A percentile compares a stretch with the other conserved stretches of the same genome.
Evolutionary conservation across 2,888 invertebrate species (phyloP).

Genomic region (Didymodactylos carnosus): DNA sequence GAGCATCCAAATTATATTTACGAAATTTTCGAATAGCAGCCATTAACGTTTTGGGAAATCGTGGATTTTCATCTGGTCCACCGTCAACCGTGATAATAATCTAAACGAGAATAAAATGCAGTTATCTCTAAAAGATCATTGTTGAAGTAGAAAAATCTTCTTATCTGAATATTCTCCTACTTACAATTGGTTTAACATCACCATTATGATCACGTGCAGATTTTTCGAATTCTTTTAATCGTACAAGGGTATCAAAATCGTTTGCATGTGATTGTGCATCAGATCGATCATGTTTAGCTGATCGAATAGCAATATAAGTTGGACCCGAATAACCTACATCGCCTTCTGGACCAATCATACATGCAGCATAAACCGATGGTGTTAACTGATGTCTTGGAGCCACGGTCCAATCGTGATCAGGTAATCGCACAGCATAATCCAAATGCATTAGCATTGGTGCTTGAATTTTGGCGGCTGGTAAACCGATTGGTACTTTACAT

Average conservation of each 20-base stretch:
- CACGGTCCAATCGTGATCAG: constrained; percentile 17
- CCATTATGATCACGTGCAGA: neutral
- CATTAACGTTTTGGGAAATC: neutral
- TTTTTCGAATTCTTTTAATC: constrained; percentile 18
- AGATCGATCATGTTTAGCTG: neutral
- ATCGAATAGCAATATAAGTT: constrained; percentile 18
- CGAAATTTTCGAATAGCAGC: constrained; percentile 17
- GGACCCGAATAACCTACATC: constrained; percentile 29
- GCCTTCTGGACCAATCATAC: neutral
- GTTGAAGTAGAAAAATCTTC: constrained; percentile 21
- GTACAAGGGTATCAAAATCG: constrained; percentile 20
- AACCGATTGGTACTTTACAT: constrained; percentile 21
- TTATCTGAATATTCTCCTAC: constrained; percentile 21
- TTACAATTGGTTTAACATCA: constrained; percentile 1
- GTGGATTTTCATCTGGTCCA: neutral
- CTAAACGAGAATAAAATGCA: no score
- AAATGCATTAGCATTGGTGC: constrained; percentile 20
- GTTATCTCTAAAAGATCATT: no score
- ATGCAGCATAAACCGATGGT: constrained; percentile 15
- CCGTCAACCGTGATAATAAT: constrained; percentile 9
- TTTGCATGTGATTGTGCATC: constrained; percentile 17
- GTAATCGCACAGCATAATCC: neutral
- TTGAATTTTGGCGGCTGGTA: constrained; percentile 32
- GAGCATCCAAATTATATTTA: constrained; percentile 19
- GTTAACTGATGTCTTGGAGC: constrained; percentile 24